Evolutionary conservation across 92 coral and sea anemone genomes (phyloP), one percentile per base, ranked within the genome.

Genomic region (Galaxea fascicularis): DNA sequence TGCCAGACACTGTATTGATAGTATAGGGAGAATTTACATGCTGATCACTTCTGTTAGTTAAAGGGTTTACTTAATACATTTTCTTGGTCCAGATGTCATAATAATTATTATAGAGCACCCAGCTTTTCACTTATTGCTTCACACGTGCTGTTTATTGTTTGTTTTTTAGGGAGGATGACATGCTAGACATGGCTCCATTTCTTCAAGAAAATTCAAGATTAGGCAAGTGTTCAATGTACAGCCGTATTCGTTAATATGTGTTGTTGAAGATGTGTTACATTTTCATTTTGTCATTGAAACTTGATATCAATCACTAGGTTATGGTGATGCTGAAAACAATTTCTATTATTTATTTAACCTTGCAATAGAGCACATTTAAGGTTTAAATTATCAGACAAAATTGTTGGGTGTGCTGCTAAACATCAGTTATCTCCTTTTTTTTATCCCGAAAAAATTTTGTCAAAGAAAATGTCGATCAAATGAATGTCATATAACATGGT

Each of bases 141-240:
- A 1, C 21, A 60, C n/a, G 4, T 25, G 21, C 11, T 60, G 22
- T 4, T 16, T 46, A 24, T 47, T 22, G 22, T 45, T 28, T 29
- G 30, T 15, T 45, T 49, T 29, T 52, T 8, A 96, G 98, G 63
- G 98, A 96, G 57, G 98, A 96, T 84, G 98, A 96, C 35, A 92
- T 96, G 97, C 85, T 96, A 22, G 98, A 96, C 57, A 90, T 96
- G 94, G 99, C 99, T 41, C 99, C 99, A 64, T 95, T 96, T 74
- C 90, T 96, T 14, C 98, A 96, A 76, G 97, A 96, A 85, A 96
- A 96, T 76, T 96, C 99, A 49, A 89, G 99, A 95, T 88, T 96
- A 82, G 95, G 99, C 91, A 69, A 63, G 85, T 56, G 20, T 11
- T 28, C 4, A 62, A 29, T 76, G 13, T 11, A 29, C 6, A 6